Conservation (phyloP, 2,888 invertebrate genomes). For the Aricia artaxerxes region DNA sequence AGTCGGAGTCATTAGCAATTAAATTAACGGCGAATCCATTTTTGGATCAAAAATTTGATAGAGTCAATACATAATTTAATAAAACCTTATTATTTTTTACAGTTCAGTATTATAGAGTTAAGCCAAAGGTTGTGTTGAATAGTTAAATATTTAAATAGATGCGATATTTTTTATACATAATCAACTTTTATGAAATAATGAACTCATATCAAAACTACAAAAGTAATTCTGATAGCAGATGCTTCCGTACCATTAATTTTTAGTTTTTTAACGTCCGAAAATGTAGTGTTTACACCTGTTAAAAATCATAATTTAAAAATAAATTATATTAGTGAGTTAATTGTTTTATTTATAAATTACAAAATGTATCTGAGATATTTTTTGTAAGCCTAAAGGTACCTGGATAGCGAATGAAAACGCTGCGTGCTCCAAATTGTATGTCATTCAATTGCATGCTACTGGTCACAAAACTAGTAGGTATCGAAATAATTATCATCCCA, state of each 20-base stretch:
- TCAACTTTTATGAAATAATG: not conserved
- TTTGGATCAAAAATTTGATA: too few relatives aligned
- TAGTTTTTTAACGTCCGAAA: constrained; percentile 6
- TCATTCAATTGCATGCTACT: too few relatives aligned
- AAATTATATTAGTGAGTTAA: not conserved
- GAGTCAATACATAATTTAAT: too few relatives aligned
- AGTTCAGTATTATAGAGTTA: not conserved
- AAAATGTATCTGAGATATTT: too few relatives aligned
- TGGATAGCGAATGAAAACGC: too few relatives aligned
- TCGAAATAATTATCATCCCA: too few relatives aligned
- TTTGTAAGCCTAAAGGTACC: too few relatives aligned
- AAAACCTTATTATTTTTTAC: not conserved
- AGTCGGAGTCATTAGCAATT: not conserved
- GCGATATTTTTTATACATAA: not conserved
- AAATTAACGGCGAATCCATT: not conserved
- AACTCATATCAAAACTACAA: too few relatives aligned
- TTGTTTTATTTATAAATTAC: not conserved
- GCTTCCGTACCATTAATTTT: not conserved
- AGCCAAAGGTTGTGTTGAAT: not conserved
- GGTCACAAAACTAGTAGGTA: too few relatives aligned
- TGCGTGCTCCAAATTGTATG: too few relatives aligned
- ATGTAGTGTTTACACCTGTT: not conserved
- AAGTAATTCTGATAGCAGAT: not conserved
- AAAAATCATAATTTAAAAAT: not conserved
- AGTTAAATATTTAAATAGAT: constrained; percentile 3